Evolutionary conservation across 2,888 invertebrate genomes (phyloP).

Genomic region (Cosmopolites sordidus): DNA sequence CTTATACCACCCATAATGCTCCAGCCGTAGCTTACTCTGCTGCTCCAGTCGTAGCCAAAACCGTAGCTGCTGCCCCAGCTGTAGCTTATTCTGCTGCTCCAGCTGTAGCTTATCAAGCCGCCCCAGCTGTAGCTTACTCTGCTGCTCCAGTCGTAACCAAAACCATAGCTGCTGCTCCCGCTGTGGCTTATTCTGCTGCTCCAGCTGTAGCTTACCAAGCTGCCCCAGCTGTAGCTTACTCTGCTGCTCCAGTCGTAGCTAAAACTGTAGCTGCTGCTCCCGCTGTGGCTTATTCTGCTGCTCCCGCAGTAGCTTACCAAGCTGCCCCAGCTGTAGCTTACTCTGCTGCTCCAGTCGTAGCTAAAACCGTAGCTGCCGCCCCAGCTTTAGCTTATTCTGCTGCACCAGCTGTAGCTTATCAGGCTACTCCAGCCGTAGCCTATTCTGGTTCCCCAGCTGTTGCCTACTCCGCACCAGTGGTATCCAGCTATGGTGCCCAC

Average conservation of each 20-base stretch:
- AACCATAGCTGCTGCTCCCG: conserved; percentile 2
- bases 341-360: conserved; percentile 27
- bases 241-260: not conserved
- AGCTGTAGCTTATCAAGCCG: not conserved
- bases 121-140: not conserved
- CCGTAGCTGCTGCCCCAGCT: conserved; percentile 4
- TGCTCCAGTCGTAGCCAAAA: conserved; percentile 7
- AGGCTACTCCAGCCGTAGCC: conserved; percentile 5
- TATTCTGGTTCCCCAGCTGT: conserved; percentile 7
- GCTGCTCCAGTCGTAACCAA: not conserved
- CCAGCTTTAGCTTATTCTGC: conserved; percentile 28
- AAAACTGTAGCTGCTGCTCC: conserved; percentile 24
- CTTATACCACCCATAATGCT: conserved; percentile 29
- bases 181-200: conserved; percentile 3
- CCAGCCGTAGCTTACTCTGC: conserved; percentile 15
- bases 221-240: not conserved
- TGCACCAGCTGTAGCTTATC: conserved; percentile 21
- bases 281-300: conserved; percentile 35
- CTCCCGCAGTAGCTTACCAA: conserved; percentile 8
- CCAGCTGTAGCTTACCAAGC: not conserved
- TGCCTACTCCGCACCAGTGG: conserved; percentile 7
- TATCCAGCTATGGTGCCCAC: not conserved
- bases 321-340: conserved; percentile 29
- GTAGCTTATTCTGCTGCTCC: conserved; percentile 4
- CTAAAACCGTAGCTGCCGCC: conserved; percentile 7